Evolutionary conservation across 64 coral and sea anemone species (phyloP).

Genomic region (Trachythela sp.): DNA sequence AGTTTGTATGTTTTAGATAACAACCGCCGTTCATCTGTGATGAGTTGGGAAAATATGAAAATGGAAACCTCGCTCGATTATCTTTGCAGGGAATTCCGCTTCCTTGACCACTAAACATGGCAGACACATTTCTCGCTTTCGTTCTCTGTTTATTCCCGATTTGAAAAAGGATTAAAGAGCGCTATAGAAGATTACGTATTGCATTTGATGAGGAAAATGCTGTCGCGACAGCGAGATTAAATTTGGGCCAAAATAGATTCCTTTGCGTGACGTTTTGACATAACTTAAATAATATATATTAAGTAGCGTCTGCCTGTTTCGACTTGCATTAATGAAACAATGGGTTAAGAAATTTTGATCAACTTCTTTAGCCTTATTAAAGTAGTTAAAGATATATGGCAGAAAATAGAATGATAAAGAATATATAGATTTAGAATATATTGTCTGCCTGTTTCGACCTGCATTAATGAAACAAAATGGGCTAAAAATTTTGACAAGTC

Average conservation of each 20-base stretch:
- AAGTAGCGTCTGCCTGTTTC: background rate
- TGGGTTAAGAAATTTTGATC: background rate
- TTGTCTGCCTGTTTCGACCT: no score
- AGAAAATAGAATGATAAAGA: no score
- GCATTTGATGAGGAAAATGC: background rate
- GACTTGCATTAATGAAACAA: conserved; percentile 1
- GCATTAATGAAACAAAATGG: no score
- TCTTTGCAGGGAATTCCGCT: background rate
- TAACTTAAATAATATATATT: background rate
- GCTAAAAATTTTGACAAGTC: no score
- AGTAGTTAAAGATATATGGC: no score
- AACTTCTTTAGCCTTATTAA: no score
- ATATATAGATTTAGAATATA: no score
- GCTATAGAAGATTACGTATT: background rate
- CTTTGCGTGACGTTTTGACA: background rate
- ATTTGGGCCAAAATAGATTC: background rate
- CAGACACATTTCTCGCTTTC: background rate
- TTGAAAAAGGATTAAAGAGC: background rate
- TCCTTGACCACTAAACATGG: background rate
- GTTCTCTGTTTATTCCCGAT: background rate
- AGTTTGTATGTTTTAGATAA: background rate
- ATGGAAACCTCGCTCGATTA: background rate
- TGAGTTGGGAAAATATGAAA: background rate
- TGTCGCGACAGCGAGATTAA: background rate
- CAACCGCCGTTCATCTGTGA: background rate